Base-by-base conservation (phyloP, 1,140 invertebrate genomes). In the Lamellibrachia luymesi region DNA sequence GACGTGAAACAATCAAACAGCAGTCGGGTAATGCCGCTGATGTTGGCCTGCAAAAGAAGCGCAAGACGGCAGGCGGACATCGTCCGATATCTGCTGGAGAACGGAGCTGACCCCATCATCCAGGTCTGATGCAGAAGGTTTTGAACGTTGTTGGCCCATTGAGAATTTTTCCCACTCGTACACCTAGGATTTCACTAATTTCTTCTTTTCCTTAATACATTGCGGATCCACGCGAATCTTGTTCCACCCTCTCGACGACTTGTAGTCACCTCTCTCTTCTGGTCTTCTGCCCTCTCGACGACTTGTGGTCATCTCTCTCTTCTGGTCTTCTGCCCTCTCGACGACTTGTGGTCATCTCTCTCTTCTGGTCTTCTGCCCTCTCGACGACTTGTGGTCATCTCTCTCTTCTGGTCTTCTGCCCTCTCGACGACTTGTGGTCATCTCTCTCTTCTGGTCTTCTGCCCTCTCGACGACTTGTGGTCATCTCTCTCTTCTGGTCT, bases 71-170 rank as follows among this genome's bases (percentile, higher is more conserved):
- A 94, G 80, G 51, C 94, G n/a, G 56, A 64, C 8, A 49, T 93
- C 50, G 89, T 94, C 38, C 90, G 92, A 91, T 93, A 90, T 38
- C 94, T 94, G 38, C 90, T 94, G n/a, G 94, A 94, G 10, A 52
- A 92, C 27, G 94, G 94, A 22, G 94, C 94, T 27, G 93, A 94
- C 91, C 94, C 94, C 13, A 93, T 94, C 25, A 38, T 92, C 5
- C 92, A 93, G 51, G 64, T 80, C 0, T 80, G 64, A 8, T 0
- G 25, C 6, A 80, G 25, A 17, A 10, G 17, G 13, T 80, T 80
- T 80, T 80, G 64, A 80, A 80, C 64, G 17, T 17, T 80, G 0
- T 17, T 80, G 64, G 64, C 64, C 38, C 13, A 17, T 22, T 80
- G 64, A 80, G 8, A 7, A 13, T 56, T 7, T 56, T 56, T 56